Base-by-base conservation (phyloP, 2,888 invertebrate genomes). In the Noctua janthe region DNA sequence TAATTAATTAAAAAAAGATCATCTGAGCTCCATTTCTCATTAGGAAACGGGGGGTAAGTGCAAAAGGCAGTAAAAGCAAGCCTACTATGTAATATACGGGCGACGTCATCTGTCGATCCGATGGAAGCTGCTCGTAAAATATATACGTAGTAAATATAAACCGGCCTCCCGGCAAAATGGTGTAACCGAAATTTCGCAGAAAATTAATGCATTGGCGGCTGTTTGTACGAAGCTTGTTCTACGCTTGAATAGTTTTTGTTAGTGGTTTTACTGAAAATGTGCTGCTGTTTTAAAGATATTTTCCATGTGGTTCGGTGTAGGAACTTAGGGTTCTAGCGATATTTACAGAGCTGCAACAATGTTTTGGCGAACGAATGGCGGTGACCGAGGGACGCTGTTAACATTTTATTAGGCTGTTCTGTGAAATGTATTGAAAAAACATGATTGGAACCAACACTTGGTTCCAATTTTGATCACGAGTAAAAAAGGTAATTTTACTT, bases 61-160 rank as follows among this genome's bases (percentile, higher is more conserved):
- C 86, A 83, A 81, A 80, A 77, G 83, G 90, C 54, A 85, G 87
- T 92, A 87, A 87, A 87, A 87, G 49, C 85, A 77, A 84, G 88
- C 86, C 88, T 87, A 86, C 82, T 80, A 74, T 70, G 91, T 91
- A 90, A 92, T 92, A 92, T 92, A 92, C 87, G 87, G 76, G 82
- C 81, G 80, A 78, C 89, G 92, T 92, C 93, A 92, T 82, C 87
- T 91, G 93, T 92, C 93, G 89, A 88, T 80, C 88, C 88, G 67
- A 82, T 83, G 89, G 87, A 88, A 87, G 90, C 88, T 83, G 88
- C 84, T 92, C 93, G 91, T 93, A 93, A 93, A 93, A 91, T 89
- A 89, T 89, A 90, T 88, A 81, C 78, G 84, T 78, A 87, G 89
- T 87, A 88, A 90, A 90, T 91, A 91, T 85, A 82, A 71, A 54